A percentile compares a stretch with the other conserved stretches of the same genome.
These are phyloP conservation scores for Pampus argenteus DNA, from an alignment of 2,797 vertebrate species.

Conservation along the genomic window DNA sequence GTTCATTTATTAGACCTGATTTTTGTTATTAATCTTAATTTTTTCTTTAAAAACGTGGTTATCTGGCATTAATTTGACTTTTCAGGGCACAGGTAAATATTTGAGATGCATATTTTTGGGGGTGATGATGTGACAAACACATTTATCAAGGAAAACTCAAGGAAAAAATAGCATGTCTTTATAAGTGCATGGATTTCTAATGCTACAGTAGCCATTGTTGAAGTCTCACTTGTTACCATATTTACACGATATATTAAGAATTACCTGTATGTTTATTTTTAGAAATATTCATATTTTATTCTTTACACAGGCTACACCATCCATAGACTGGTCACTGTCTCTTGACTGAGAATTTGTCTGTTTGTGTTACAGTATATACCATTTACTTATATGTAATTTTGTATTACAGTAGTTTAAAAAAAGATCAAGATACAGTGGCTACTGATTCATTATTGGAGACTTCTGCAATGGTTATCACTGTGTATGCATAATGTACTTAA, in stretches of 20 bases:
- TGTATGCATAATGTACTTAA: slow-evolving; percentile 38
- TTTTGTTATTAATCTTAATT: slow-evolving; percentile 27
- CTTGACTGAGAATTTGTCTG: slow-evolving; percentile 10
- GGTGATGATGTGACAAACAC: slow-evolving; percentile 73
- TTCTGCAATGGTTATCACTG: slow-evolving; percentile 77
- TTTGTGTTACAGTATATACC: slow-evolving; percentile 13
- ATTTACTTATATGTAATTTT: background rate
- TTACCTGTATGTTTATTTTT: background rate
- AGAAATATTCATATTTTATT: background rate
- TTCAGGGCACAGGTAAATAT: slow-evolving; percentile 79
- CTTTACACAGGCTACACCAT: background rate
- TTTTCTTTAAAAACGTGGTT: slow-evolving; percentile 38
- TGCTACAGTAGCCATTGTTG: slow-evolving; percentile 72
- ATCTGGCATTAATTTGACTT: slow-evolving; percentile 70
- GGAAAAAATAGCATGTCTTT: slow-evolving; percentile 71
- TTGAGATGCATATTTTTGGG: slow-evolving; percentile 46
- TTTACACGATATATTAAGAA: background rate
- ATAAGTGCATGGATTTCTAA: slow-evolving; percentile 73
- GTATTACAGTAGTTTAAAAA: background rate
- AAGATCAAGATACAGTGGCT: slow-evolving; percentile 19
- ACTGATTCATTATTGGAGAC: slow-evolving; percentile 37
- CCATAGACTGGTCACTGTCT: slow-evolving; percentile 12
- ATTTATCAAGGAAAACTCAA: slow-evolving; percentile 60
- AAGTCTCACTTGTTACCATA: slow-evolving; percentile 58
- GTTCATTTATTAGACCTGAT: slow-evolving; percentile 4